These are phyloP conservation scores for Rissa tridactyla DNA, from an alignment of 2,113 vertebrate genomes.

Conservation along the genomic window DNA sequence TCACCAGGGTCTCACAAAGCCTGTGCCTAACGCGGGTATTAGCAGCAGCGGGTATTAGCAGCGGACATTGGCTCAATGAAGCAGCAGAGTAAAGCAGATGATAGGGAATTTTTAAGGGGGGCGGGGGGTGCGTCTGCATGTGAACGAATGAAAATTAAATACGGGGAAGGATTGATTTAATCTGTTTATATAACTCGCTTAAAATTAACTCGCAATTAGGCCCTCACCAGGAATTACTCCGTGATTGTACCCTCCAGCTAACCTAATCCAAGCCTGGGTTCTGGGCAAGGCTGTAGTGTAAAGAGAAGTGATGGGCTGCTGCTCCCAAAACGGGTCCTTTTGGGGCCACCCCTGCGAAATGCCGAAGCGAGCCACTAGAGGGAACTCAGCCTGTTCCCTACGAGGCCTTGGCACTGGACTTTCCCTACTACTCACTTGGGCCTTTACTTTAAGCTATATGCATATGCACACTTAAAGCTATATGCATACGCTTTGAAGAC, in stretches of 20 bases:
- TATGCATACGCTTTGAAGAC: neutral
- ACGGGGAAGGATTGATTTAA: neutral
- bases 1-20: neutral
- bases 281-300: neutral
- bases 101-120: neutral
- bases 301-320: neutral
- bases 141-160: neutral
- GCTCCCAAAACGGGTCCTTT: neutral
- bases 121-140: neutral
- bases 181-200: slow-evolving; percentile 39
- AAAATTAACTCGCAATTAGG: slow-evolving; percentile 32
- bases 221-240: neutral
- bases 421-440: fast-evolving
- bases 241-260: neutral
- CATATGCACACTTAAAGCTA: neutral
- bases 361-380: neutral
- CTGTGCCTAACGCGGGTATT: neutral
- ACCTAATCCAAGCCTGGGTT: neutral
- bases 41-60: neutral
- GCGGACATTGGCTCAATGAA: neutral
- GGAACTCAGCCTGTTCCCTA: neutral
- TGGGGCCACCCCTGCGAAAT: fast-evolving
- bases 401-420: fast-evolving
- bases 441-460: neutral
- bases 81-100: neutral